Evolutionary conservation across 2,113 vertebrate species (phyloP), one percentile per base, ranked within the genome.

Genomic region (Scytalopus superciliaris): DNA sequence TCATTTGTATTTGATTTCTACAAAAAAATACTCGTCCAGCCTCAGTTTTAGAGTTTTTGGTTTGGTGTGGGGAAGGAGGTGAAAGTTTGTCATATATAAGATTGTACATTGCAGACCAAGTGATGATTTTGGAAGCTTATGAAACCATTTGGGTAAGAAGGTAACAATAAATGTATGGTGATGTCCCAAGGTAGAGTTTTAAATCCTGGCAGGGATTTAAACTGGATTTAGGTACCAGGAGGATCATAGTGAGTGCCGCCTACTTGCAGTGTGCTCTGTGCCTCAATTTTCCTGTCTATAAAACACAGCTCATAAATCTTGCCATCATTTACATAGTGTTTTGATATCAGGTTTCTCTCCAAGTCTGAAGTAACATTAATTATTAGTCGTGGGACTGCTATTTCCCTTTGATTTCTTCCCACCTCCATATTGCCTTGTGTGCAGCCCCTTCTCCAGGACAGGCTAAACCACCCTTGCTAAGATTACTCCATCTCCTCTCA

Each of bases 331-430:
- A 57, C 95, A 96, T 91, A 92, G 63, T 95, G 95, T 88, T 96
- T 96, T 97, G 90, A 84, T 91, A 91, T 64, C 70, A 50, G 84
- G 53, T 89, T 95, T 89, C 94, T 90, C 30, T 78, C 74, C 19
- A 52, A 91, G 89, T 94, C 91, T 95, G 94, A 89, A 95, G 87
- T 89, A 96, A 94, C 67, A n/a, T 82, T 95, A 96, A 92, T 96
- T 96, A 87, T 90, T 90, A 94, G 85, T 91, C 84, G 17, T 91
- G 92, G 80, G 88, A 81, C 80, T 89, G 88, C 90, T 92, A 16
- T 93, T 97, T 95, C 89, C 90, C 87, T 96, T 90, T 94, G 94
- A 90, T 94, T 96, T 79, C 87, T 96, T 49, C 76, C 91, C 92
- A 92, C 85, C 92, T 93, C 85, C 63, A 1, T 89, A 44, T 72